Evolutionary conservation across 2,113 vertebrate species (phyloP), one percentile per base, ranked within the genome.

Genomic region (Plotosus lineatus): DNA sequence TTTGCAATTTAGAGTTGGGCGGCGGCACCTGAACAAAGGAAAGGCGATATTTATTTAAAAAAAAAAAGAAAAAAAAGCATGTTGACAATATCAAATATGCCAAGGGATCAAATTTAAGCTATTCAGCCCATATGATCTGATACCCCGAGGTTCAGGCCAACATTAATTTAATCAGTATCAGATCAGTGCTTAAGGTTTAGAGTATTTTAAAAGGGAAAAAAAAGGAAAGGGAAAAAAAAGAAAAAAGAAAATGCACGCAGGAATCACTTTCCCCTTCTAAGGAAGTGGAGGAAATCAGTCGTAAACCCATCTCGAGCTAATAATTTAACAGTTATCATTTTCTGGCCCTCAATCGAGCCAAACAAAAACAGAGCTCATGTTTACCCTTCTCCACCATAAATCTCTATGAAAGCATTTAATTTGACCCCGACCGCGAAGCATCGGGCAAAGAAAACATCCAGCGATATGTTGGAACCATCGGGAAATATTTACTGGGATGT

Each of bases 251-350:
- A n/a, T n/a, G 81, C 46, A 33, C 55, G 14, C 38, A 10, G 23
- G 31, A 40, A 69, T 79, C 69, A 28, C 11, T 11, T 82, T 31
- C 56, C 17, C 42, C 42, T 48, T 85, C 33, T 19, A 58, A 40
- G 44, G 71, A 53, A 79, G 68, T 36, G 40, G 63, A 84, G 71
- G 44, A 80, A 72, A 65, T 56, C 68, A 61, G 78, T 75, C 38
- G 79, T 80, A 75, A 78, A 85, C 65, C 77, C 81, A 76, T 79
- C 81, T 56, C 78, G 38, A 40, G 74, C 38, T 78, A 79, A 80
- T 82, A 82, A n/a, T n/a, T n/a, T 69, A 73, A 71, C 79, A 73
- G 65, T 88, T 82, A 85, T 85, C 56, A 55, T 80, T 53, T 81
- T 77, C 9, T 53, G 74, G 75, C 31, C 31, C 36, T 48, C 28